Evolutionary conservation across 2,888 invertebrate species (phyloP).

Genomic region (Melinopterus prodromus): DNA sequence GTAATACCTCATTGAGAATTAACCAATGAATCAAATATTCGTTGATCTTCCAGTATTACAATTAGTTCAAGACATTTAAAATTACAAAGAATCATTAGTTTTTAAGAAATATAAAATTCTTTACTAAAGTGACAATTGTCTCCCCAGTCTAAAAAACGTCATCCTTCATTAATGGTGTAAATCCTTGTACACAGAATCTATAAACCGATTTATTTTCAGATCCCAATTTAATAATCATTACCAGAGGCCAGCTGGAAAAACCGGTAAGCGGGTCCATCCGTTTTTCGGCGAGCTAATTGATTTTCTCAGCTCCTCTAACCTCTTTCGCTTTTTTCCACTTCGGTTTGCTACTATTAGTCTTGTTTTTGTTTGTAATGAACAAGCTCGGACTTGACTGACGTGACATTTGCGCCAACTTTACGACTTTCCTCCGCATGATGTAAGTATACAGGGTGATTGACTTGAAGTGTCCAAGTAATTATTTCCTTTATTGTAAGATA

Average conservation of each 20-base stretch:
- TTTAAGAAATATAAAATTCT: too few species aligned
- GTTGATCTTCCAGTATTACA: too few species aligned
- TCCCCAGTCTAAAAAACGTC: too few species aligned
- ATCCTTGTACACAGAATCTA: not conserved
- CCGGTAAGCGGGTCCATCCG: not conserved
- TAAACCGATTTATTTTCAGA: not conserved
- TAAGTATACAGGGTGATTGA: too few species aligned
- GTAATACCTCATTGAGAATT: too few species aligned
- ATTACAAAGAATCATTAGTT: too few species aligned
- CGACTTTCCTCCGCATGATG: not conserved
- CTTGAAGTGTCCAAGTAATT: too few species aligned
- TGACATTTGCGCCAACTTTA: not conserved
- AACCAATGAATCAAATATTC: too few species aligned
- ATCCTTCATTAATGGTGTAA: not conserved
- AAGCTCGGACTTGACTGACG: not conserved
- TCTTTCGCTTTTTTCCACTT: not conserved
- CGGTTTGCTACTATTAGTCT: not conserved
- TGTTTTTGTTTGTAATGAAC: not conserved
- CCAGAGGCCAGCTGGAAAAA: not conserved
- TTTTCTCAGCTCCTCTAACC: not conserved
- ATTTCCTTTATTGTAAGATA: too few species aligned
- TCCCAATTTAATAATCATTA: slow-evolving; percentile 4
- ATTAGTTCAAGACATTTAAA: too few species aligned
- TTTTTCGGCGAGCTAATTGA: not conserved
- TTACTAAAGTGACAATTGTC: too few species aligned